Percentiles rank a stretch among this genome's conserved stretches.
phyloP scores from a whole-genome alignment of 1,140 invertebrate species.

The Ericerus pela region DNA sequence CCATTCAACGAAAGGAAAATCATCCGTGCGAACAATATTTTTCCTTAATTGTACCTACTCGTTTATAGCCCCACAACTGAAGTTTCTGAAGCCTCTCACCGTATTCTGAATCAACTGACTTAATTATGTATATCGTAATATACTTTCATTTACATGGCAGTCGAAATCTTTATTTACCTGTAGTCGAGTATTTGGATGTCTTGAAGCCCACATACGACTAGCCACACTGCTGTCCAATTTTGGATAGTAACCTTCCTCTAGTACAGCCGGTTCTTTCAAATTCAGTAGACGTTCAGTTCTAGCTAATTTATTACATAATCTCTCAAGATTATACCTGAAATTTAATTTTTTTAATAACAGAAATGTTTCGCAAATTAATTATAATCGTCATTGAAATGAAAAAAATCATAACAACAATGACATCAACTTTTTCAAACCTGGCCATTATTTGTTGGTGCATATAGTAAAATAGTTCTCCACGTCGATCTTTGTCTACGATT shows the following conservation, averaged over 20 bases:
- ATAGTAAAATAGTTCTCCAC: constrained; percentile 62
- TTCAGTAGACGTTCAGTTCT: constrained; percentile 43
- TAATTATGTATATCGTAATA: neutral
- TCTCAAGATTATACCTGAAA: constrained; percentile 49
- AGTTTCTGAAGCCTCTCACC: too few species aligned
- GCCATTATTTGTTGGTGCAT: constrained; percentile 60
- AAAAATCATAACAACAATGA: neutral
- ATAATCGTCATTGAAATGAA: neutral
- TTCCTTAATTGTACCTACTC: too few species aligned
- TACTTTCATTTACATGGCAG: neutral
- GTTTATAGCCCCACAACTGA: too few species aligned
- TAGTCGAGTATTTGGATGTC: constrained; percentile 41
- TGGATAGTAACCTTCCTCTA: constrained; percentile 57
- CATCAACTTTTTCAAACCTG: too few species aligned
- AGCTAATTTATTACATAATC: constrained; percentile 44
- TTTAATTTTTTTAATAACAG: too few species aligned
- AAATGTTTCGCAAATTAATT: too few species aligned
- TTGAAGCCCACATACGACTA: constrained; percentile 44
- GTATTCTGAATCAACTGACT: neutral
- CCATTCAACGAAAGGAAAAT: too few species aligned
- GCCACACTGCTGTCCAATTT: constrained; percentile 51
- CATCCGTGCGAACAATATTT: too few species aligned
- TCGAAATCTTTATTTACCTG: constrained; percentile 21
- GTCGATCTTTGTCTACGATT: constrained; percentile 49
- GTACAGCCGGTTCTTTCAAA: constrained; percentile 42